Percentiles rank a stretch among this genome's conserved stretches.
These are phyloP conservation scores for Leguminivora glycinivorella DNA, from an alignment of 1,140 invertebrate genomes.

Conservation along the genomic window DNA sequence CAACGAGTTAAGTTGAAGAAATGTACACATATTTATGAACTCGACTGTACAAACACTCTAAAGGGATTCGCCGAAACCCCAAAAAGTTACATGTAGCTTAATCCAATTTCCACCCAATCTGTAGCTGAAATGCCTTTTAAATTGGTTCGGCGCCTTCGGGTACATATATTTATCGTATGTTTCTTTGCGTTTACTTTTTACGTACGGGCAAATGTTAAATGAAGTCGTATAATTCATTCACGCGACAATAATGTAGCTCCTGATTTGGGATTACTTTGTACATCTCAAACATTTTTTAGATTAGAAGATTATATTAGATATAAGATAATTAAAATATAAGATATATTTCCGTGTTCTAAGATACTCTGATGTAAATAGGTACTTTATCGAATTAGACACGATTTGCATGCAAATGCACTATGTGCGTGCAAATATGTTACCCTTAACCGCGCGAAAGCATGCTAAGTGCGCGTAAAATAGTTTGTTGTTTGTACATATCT, in stretches of 20 bases:
- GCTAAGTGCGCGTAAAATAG: not conserved
- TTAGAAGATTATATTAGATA: no score
- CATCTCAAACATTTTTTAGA: not conserved
- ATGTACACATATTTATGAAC: no score
- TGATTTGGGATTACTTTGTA: not conserved
- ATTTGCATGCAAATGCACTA: not conserved
- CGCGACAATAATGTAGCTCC: not conserved
- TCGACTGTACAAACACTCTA: conserved; percentile 22
- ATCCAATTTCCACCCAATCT: conserved; percentile 53
- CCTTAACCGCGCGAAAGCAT: not conserved
- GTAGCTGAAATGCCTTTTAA: conserved; percentile 44
- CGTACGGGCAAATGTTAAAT: conserved; percentile 9
- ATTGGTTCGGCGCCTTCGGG: conserved; percentile 29
- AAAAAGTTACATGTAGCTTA: conserved; percentile 48
- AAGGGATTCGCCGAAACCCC: conserved; percentile 49
- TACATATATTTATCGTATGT: conserved; percentile 5
- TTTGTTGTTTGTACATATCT: not conserved
- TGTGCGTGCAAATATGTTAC: not conserved
- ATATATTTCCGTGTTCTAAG: no score
- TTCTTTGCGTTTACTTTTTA: conserved; percentile 24
- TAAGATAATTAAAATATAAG: no score
- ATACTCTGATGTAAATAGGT: not conserved
- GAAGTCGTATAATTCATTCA: conserved; percentile 14
- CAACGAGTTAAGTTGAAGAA: no score
- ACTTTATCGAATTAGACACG: not conserved